Base-by-base conservation (phyloP, 2,888 invertebrate species). In the Diplazon laetatorius region DNA sequence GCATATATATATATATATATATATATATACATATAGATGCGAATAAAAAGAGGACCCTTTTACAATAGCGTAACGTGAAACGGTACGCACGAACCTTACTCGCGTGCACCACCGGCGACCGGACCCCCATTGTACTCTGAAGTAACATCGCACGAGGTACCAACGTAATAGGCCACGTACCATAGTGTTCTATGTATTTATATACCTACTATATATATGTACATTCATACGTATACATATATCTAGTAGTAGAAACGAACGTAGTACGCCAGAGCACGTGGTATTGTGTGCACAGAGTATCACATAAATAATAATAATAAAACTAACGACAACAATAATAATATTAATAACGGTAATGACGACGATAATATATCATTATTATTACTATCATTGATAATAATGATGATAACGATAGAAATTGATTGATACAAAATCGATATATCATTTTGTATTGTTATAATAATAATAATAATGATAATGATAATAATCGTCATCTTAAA, bases 41-140 rank as follows among this genome's bases (percentile, higher is more conserved):
- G n/a, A 50, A 18, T 50, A 60, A 55, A 46, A 68, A 48, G 62
- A 83, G 84, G 82, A 59, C 82, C 79, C 80, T 85, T n/a, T 84
- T 73, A 87, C 86, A 86, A 87, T 86, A 79, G 83, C 82, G 85
- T 85, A 87, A 87, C 83, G 80, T 82, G 86, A 87, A 85, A 85
- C 88, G 87, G 86, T 84, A 85, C 80, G 63, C 79, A 57, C 74
- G 60, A 35, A 39, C 63, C 44, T 25, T 37, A 20, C 39, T 70
- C 70, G 60, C 60, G 25, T 62, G 70, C 57, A 70, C 10, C 35
- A 55, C 42, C 55, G 18, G 10, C 25, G 16, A 82, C 84, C 82
- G 84, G 86, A 85, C 84, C 85, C 84, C 85, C 84, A 87, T 87
- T 86, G 84, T 82, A 84, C 84, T 82, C 78, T 77, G 66, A 73